A percentile compares a stretch with the other conserved stretches of the same genome.
These are phyloP conservation scores for Bombus fervidus DNA, from an alignment of 1,140 invertebrate genomes.

Conservation along the genomic window DNA sequence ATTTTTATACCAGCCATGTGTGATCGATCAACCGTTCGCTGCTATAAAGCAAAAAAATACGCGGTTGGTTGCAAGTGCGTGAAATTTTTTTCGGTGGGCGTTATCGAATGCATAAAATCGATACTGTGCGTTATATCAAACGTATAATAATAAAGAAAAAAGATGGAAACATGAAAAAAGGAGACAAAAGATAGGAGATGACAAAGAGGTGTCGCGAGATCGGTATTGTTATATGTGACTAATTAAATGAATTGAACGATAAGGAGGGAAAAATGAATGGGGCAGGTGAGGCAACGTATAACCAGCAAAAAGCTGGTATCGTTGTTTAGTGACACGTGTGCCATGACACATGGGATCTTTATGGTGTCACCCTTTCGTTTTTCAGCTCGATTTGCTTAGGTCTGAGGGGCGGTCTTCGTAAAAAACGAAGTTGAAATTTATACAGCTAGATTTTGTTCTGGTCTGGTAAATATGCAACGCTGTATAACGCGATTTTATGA, in stretches of 20 bases:
- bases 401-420: constrained; percentile 54
- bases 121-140: constrained; percentile 1
- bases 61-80: not conserved
- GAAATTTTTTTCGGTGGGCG: not conserved
- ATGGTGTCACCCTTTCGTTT: constrained; percentile 73
- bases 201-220: not conserved
- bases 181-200: not conserved
- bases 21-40: constrained; percentile 3
- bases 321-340: constrained; percentile 73
- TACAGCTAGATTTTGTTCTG: constrained; percentile 64
- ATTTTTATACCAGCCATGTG: not conserved
- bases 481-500: constrained; percentile 55
- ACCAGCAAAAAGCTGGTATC: constrained; percentile 51
- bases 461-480: constrained; percentile 55
- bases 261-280: constrained; percentile 36
- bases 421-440: constrained; percentile 73
- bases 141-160: not conserved
- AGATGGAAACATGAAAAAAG: not conserved
- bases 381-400: constrained; percentile 48
- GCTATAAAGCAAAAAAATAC: not conserved
- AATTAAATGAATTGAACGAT: constrained; percentile 72
- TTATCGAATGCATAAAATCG: not conserved
- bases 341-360: constrained; percentile 73
- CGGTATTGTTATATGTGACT: constrained; percentile 59
- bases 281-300: constrained; percentile 66